Evolutionary conservation across 2,113 vertebrate species (phyloP).

Genomic region (Bostrychus sinensis): DNA sequence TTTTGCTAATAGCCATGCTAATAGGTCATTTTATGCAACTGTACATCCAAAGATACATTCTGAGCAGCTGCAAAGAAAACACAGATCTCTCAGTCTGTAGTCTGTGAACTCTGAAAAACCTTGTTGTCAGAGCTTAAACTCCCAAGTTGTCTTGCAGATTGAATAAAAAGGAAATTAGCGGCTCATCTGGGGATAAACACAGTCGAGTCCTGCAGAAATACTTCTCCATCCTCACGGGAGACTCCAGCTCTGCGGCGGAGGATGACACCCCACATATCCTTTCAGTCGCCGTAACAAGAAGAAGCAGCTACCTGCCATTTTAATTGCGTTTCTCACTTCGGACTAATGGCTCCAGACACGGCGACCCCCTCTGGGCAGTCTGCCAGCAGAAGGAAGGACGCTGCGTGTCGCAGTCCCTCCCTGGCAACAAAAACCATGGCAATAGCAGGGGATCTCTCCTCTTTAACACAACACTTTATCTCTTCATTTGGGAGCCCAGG

Average conservation of each 20-base stretch:
- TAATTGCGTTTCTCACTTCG: slow-evolving; percentile 77
- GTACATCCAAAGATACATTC: too few species aligned
- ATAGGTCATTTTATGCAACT: too few species aligned
- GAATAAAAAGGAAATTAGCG: slow-evolving; percentile 36
- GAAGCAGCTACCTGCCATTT: slow-evolving; percentile 80
- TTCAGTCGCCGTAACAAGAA: slow-evolving; percentile 61
- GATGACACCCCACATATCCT: slow-evolving; percentile 66
- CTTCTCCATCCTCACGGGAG: slow-evolving; percentile 33
- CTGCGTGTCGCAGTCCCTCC: slow-evolving; percentile 64
- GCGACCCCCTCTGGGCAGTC: slow-evolving; percentile 60
- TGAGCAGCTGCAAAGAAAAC: neutral
- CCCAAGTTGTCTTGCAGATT: slow-evolving; percentile 46
- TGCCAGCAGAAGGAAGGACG: slow-evolving; percentile 73
- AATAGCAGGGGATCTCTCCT: slow-evolving; percentile 20
- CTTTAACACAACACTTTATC: slow-evolving; percentile 28
- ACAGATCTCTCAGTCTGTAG: neutral
- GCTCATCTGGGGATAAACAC: slow-evolving; percentile 36
- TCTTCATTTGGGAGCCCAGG: neutral
- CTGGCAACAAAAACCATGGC: slow-evolving; percentile 49
- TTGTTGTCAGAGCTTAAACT: slow-evolving; percentile 5
- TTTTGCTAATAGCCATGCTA: too few species aligned
- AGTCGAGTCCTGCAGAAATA: slow-evolving; percentile 42
- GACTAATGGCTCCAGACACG: slow-evolving; percentile 73
- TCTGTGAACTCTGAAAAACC: slow-evolving; percentile 26
- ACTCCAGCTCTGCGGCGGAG: slow-evolving; percentile 5